A percentile compares a stretch with the other conserved stretches of the same genome.
Evolutionary conservation across 2,888 invertebrate genomes (phyloP).

Genomic region (Orthonychiurus folsomi): DNA sequence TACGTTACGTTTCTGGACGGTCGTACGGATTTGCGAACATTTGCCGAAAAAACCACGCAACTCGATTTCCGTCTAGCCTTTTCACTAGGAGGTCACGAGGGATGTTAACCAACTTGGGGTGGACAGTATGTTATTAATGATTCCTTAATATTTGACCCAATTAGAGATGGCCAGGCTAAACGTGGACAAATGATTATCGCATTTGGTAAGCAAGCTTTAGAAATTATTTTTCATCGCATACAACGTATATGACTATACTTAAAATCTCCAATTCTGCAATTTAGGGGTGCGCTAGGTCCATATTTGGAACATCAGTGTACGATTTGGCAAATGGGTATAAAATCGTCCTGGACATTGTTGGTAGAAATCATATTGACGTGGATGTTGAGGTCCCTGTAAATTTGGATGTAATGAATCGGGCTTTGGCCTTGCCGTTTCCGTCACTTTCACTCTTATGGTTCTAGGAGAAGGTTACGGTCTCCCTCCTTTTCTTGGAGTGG

Average conservation of each 20-base stretch:
- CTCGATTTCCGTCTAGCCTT: slow-evolving; percentile 34
- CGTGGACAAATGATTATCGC: slow-evolving; percentile 38
- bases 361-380: slow-evolving; percentile 35
- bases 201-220: neutral
- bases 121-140: slow-evolving; percentile 25
- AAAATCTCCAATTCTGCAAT: neutral
- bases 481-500: slow-evolving; percentile 20
- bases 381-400: slow-evolving; percentile 36
- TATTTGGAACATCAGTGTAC: slow-evolving; percentile 24
- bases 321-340: slow-evolving; percentile 29
- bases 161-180: slow-evolving; percentile 25
- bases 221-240: neutral
- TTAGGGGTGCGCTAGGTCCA: slow-evolving; percentile 26
- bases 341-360: slow-evolving; percentile 32
- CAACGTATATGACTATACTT: too few species aligned
- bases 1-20: slow-evolving; percentile 28
- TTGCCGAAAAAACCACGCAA: slow-evolving; percentile 28
- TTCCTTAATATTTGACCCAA: slow-evolving; percentile 20
- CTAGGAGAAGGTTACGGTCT: slow-evolving; percentile 23
- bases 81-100: slow-evolving; percentile 28
- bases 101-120: slow-evolving; percentile 36
- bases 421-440: slow-evolving; percentile 30
- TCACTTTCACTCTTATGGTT: slow-evolving; percentile 29
- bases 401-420: slow-evolving; percentile 28
- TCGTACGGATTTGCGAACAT: slow-evolving; percentile 20